These are phyloP conservation scores for Petrocephalus zakoni DNA, from an alignment of 2,113 vertebrate species.

Conservation along the genomic window DNA sequence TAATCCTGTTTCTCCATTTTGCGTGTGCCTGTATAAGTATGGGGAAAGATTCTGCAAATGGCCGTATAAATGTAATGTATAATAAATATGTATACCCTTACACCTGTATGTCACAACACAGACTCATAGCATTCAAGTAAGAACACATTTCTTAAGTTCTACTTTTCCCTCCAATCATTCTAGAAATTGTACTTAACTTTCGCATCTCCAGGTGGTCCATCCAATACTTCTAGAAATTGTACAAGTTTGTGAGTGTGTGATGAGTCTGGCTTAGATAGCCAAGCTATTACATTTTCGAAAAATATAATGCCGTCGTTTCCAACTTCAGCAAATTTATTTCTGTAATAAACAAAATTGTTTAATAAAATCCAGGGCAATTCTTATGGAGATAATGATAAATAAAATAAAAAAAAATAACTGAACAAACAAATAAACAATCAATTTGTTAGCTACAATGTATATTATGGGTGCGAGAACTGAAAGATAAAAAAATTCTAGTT, in stretches of 20 bases:
- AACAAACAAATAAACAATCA: too few relatives aligned
- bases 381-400: not conserved
- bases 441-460: too few relatives aligned
- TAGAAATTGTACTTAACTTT: not conserved
- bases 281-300: not conserved
- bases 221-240: not conserved
- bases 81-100: not conserved
- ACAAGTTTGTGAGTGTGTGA: not conserved
- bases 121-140: not conserved
- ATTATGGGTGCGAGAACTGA: too few relatives aligned
- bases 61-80: not conserved
- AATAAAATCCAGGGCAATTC: too few relatives aligned
- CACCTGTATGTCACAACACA: not conserved
- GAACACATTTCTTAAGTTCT: not conserved
- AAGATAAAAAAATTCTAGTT: too few relatives aligned
- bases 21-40: too few relatives aligned
- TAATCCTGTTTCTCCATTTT: too few relatives aligned
- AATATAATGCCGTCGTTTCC: not conserved
- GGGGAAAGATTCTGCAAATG: not conserved
- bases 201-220: not conserved
- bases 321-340: not conserved
- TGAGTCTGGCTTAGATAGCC: not conserved
- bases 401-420: not conserved
- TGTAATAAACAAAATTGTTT: not conserved
- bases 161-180: not conserved